phyloP scores from a whole-genome alignment of 2,113 vertebrate species.

The Syngnathus typhle region DNA sequence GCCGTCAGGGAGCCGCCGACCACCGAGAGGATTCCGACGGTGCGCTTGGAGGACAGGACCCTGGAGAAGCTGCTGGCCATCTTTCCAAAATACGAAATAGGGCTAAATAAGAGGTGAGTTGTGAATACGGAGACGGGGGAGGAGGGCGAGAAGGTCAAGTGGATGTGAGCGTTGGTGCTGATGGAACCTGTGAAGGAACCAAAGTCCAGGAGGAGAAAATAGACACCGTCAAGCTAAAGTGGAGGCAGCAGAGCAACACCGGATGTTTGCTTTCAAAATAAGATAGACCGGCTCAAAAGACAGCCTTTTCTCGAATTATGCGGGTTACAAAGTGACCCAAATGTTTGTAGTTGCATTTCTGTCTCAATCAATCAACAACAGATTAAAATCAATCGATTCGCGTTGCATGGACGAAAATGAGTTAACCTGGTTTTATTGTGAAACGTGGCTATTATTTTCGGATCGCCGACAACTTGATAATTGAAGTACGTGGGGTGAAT shows the following conservation, averaged over 20 bases:
- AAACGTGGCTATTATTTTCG: neutral
- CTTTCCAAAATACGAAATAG: conserved; percentile 3
- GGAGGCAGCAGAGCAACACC: neutral
- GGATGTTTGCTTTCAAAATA: conserved; percentile 36
- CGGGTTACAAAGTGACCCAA: neutral
- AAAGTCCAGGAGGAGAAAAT: neutral
- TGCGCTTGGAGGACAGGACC: conserved; percentile 72
- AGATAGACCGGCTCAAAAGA: neutral
- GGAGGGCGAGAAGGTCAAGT: neutral
- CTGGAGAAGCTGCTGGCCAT: conserved; percentile 87
- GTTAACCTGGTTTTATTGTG: conserved; percentile 13
- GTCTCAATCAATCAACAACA: neutral
- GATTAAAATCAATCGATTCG: neutral
- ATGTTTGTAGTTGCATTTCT: neutral
- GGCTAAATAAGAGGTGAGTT: too few relatives aligned
- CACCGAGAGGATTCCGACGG: conserved; percentile 77
- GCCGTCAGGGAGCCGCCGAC: conserved; percentile 82
- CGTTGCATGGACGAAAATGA: neutral
- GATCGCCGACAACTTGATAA: conserved; percentile 2
- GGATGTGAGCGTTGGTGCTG: conserved; percentile 9
- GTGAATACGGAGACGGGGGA: neutral
- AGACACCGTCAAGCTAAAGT: conserved; percentile 11
- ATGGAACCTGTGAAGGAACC: conserved; percentile 40
- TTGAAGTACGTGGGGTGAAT: conserved; percentile 31
- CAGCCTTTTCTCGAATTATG: neutral